Percentiles rank a stretch among this genome's conserved stretches.
Conservation (phyloP, 1,140 invertebrate genomes). For the Lutraria rhynchaena region DNA sequence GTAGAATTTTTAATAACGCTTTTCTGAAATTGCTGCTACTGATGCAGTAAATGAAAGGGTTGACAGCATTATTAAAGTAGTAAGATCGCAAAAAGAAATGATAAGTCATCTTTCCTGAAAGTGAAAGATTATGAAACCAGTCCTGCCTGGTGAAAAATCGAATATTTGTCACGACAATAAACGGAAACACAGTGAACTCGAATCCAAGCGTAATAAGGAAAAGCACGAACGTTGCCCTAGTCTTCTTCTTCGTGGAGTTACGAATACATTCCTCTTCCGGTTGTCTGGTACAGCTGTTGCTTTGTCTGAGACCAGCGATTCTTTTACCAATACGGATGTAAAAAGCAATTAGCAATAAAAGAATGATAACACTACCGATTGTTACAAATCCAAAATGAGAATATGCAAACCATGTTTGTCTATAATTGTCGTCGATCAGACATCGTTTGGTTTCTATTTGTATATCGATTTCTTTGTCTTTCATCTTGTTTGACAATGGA, state of each 20-base stretch:
- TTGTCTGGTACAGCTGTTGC: neutral
- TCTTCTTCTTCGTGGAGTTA: conserved; percentile 23
- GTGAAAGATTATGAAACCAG: conserved; percentile 41
- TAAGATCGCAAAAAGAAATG: conserved; percentile 53
- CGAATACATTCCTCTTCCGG: neutral
- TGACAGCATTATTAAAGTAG: conserved; percentile 47
- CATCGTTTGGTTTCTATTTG: conserved; percentile 48
- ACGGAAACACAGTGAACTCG: conserved; percentile 50
- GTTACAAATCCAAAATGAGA: conserved; percentile 57
- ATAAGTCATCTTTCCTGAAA: conserved; percentile 39
- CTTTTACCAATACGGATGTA: conserved; percentile 35
- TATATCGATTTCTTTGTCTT: neutral
- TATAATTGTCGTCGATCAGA: conserved; percentile 39
- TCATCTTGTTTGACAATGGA: conserved; percentile 1
- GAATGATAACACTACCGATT: conserved; percentile 29
- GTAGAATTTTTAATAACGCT: conserved; percentile 26
- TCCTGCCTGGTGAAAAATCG: conserved; percentile 40
- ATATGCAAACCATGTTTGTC: conserved; percentile 53
- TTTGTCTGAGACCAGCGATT: conserved; percentile 21
- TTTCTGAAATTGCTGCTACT: conserved; percentile 40
- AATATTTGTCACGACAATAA: conserved; percentile 48
- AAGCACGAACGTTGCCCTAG: conserved; percentile 40
- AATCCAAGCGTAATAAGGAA: conserved; percentile 54
- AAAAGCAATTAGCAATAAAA: conserved; percentile 22
- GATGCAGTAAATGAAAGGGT: conserved; percentile 51